Evolutionary conservation across 2,888 invertebrate species (phyloP), one percentile per base, ranked within the genome.

Genomic region (Isotomurus palustris): DNA sequence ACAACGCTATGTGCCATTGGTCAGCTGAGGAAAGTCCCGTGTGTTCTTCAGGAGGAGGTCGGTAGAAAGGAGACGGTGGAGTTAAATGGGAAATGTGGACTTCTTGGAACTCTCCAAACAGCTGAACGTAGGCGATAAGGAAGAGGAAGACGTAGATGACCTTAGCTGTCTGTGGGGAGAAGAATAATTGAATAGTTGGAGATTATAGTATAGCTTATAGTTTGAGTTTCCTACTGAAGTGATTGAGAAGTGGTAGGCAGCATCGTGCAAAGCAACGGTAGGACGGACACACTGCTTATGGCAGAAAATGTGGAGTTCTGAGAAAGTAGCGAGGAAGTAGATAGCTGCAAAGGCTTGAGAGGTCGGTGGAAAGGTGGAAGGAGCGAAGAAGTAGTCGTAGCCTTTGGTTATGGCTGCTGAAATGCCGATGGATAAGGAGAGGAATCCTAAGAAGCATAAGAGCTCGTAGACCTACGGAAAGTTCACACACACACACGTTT

Each of bases 261-360:
- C 4, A 25, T 38, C 19, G 40, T 50, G 40, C 8, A 17, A 21
- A 3, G 22, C n/a, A 3, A 50, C 19, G 5, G 38, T 24, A 19
- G 24, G n/a, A 5, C 50, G 38, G 12, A 50, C 25, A 22, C 50
- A 50, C 25, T 50, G 38, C 8, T 38, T 21, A 17, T 50, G 50
- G 22, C 50, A 50, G 24, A 25, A 50, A 22, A 50, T 50, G 21
- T 50, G 50, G 3, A 50, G n/a, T 19, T 50, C 40, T 25, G 50
- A 19, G 25, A 50, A 50, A 5, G 40, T 14, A 5, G 35, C n/a
- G 25, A 50, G 3, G 10, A 50, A 22, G 19, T 50, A 50, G 38
- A 50, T 38, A 27, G 19, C 36, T 3, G 27, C 17, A 27, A 36
- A 50, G 24, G 38, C 24, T 38, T 50, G 38, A 4, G 12, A 4